Evolutionary conservation across 2,888 invertebrate species (phyloP).

Genomic region (Polyommatus icarus): DNA sequence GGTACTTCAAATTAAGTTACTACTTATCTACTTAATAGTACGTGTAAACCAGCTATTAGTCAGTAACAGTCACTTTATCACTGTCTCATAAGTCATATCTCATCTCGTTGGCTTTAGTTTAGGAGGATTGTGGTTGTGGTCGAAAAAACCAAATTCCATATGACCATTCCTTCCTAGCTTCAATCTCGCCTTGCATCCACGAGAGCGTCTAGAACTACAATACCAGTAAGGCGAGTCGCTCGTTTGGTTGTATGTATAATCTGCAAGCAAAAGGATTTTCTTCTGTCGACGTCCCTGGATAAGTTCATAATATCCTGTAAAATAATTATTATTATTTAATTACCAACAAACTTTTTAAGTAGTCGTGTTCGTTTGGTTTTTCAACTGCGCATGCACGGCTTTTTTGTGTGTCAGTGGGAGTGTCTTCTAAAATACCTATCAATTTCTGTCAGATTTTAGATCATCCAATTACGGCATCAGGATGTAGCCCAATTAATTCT

Average conservation of each 20-base stretch:
- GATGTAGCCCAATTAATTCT: not conserved
- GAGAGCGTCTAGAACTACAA: slow-evolving; percentile 46
- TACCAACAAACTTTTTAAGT: not conserved
- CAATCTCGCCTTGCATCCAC: slow-evolving; percentile 45
- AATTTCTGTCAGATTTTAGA: too few species aligned
- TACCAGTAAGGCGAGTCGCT: slow-evolving; percentile 45
- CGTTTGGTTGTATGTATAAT: slow-evolving; percentile 48
- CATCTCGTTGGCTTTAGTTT: not conserved
- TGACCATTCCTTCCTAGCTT: slow-evolving; percentile 41
- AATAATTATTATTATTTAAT: not conserved
- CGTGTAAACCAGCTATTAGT: too few species aligned
- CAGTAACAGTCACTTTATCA: not conserved
- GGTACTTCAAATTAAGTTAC: too few species aligned
- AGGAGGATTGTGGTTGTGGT: slow-evolving; percentile 32
- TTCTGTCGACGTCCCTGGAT: slow-evolving; percentile 32
- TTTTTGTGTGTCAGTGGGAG: too few species aligned
- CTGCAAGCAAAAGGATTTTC: slow-evolving; percentile 45
- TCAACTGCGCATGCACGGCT: too few species aligned
- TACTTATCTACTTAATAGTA: too few species aligned
- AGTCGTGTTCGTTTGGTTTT: too few species aligned
- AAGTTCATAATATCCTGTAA: slow-evolving; percentile 29
- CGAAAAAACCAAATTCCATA: slow-evolving; percentile 38
- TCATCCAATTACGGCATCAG: too few species aligned
- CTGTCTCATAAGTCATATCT: too few species aligned
- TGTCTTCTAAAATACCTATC: too few species aligned